Evolutionary conservation across 2,888 invertebrate genomes (phyloP).

Genomic region (Eristalis intricaria): DNA sequence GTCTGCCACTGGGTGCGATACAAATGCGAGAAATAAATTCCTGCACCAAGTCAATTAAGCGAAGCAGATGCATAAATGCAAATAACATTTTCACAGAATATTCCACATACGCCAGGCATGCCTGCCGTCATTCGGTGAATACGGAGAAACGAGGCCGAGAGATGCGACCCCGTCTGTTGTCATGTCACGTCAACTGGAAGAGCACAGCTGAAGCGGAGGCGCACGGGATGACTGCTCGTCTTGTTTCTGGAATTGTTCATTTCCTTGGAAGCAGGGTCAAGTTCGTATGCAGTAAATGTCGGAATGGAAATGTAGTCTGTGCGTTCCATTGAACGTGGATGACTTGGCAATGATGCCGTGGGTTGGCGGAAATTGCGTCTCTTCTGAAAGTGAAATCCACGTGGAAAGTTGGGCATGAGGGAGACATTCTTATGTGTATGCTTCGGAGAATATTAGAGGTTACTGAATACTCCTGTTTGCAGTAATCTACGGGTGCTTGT

Average conservation of each 20-base stretch:
- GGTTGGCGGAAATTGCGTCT: not conserved
- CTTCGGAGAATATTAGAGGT: too few relatives aligned
- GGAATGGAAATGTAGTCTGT: not conserved
- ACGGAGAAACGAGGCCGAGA: not conserved
- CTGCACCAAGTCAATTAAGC: conserved; percentile 4
- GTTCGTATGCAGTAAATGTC: not conserved
- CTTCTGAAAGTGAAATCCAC: too few relatives aligned
- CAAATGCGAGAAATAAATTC: not conserved
- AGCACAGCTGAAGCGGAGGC: not conserved
- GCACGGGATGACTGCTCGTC: not conserved
- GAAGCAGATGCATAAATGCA: conserved; percentile 15
- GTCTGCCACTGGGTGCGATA: not conserved
- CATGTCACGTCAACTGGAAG: conserved; percentile 1
- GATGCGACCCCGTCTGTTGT: not conserved
- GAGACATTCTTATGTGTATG: too few relatives aligned
- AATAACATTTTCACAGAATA: conserved; percentile 8
- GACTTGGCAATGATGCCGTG: not conserved
- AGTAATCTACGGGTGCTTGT: too few relatives aligned
- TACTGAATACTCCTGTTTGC: too few relatives aligned
- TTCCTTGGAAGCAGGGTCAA: not conserved
- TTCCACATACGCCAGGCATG: conserved; percentile 37
- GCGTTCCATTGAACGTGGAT: not conserved
- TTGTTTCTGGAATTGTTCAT: not conserved
- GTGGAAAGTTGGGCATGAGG: too few relatives aligned
- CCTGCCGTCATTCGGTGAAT: not conserved